These are phyloP conservation scores for Psylliodes chrysocephalus DNA, from an alignment of 2,888 invertebrate genomes.

Conservation along the genomic window DNA sequence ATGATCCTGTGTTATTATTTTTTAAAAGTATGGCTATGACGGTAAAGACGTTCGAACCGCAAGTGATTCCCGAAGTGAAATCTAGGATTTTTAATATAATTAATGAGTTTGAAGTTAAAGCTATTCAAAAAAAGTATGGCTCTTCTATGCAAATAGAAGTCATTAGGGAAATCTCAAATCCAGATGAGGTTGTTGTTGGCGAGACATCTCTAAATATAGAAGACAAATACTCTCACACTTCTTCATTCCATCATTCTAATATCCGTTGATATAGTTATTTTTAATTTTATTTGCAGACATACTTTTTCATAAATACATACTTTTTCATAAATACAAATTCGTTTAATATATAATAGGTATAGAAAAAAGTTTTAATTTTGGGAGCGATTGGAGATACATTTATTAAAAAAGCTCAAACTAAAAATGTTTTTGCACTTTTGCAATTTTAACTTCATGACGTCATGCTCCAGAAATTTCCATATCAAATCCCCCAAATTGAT, in stretches of 20 bases:
- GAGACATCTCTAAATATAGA: neutral
- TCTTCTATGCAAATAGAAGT: neutral
- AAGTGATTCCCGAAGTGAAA: neutral
- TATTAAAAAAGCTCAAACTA: no score
- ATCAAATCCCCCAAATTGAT: no score
- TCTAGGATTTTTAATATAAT: conserved; percentile 3
- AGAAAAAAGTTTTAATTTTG: no score
- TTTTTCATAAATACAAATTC: no score
- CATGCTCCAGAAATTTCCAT: no score
- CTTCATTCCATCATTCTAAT: neutral
- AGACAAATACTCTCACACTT: neutral
- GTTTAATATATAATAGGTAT: no score
- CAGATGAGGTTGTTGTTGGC: neutral
- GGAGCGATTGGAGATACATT: no score
- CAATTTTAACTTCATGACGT: no score
- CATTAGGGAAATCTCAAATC: neutral
- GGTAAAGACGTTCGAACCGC: conserved; percentile 3
- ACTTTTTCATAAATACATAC: no score
- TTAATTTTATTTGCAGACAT: no score
- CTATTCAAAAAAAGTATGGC: neutral
- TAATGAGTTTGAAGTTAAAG: neutral
- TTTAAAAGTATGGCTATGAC: conserved; percentile 10
- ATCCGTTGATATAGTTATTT: no score
- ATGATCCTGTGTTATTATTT: conserved; percentile 1
- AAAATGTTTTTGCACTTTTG: no score